Evolutionary conservation across 1,140 invertebrate species (phyloP).

Genomic region (Hetaerina americana): DNA sequence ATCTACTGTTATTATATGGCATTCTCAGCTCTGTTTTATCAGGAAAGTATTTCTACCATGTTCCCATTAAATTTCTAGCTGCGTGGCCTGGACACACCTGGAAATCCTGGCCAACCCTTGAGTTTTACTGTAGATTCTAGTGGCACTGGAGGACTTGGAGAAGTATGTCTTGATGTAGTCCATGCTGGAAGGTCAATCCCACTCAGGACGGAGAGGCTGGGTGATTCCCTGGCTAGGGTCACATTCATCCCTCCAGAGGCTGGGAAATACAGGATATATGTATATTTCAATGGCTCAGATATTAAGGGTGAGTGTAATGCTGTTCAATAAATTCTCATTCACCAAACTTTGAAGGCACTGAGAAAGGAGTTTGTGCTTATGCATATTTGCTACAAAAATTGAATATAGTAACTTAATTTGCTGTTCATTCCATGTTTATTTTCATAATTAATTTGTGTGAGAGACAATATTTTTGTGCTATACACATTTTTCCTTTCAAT

Average conservation of each 20-base stretch:
- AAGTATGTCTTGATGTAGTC: conserved; percentile 78
- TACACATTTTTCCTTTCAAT: too few species aligned
- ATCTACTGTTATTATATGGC: too few species aligned
- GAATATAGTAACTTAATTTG: too few species aligned
- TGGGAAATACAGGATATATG: conserved; percentile 85
- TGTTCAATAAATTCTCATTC: too few species aligned
- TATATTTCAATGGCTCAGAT: conserved; percentile 91
- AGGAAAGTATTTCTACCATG: too few species aligned
- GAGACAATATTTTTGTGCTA: too few species aligned
- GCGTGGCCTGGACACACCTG: conserved; percentile 53
- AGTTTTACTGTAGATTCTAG: conserved; percentile 74
- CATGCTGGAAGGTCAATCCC: conserved; percentile 54
- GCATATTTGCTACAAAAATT: too few species aligned
- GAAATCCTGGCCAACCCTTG: conserved; percentile 52
- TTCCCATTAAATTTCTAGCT: too few species aligned
- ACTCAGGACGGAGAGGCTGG: conserved; percentile 68
- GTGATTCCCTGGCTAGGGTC: conserved; percentile 67
- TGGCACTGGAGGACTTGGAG: conserved; percentile 73
- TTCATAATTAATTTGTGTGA: too few species aligned
- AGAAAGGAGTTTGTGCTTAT: too few species aligned
- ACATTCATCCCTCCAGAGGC: conserved; percentile 78
- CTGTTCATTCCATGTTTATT: too few species aligned
- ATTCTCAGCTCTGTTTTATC: too few species aligned
- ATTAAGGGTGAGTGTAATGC: conserved; percentile 72
- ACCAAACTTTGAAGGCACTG: conserved; percentile 2